Conservation (phyloP, 2,113 vertebrate genomes). For the Myotis lucifugus region DNA sequence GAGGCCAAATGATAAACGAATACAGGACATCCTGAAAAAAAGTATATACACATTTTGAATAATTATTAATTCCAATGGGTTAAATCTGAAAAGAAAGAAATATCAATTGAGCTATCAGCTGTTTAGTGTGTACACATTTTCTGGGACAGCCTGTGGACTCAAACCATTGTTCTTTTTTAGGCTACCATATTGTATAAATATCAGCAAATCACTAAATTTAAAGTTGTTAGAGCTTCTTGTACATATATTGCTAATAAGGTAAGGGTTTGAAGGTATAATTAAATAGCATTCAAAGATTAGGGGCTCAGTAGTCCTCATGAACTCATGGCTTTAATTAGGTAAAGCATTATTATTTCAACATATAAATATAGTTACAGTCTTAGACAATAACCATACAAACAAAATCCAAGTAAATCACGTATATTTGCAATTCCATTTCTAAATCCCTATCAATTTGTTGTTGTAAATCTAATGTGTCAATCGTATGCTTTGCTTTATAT, state of each 20-base stretch:
- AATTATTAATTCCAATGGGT: not conserved
- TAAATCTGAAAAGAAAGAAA: not conserved
- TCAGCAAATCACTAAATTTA: not conserved
- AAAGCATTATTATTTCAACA: not conserved
- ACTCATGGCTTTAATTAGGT: not conserved
- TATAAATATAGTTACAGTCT: not conserved
- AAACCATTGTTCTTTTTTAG: not conserved
- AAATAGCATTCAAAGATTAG: constrained; percentile 3
- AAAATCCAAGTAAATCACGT: constrained; percentile 11
- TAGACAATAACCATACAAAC: not conserved
- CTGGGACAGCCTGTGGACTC: not conserved
- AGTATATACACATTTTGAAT: not conserved
- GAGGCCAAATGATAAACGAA: not conserved
- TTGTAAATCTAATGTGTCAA: not conserved
- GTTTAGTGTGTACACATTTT: not conserved
- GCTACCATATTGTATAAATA: not conserved
- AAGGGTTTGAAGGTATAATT: not conserved
- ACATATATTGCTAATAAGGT: not conserved
- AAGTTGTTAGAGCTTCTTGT: not conserved
- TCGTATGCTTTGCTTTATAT: not conserved
- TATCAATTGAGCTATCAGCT: not conserved
- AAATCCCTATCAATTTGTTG: not conserved
- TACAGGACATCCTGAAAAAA: not conserved
- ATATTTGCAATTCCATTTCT: not conserved
- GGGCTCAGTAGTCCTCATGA: not conserved